Evolutionary conservation across 2,797 vertebrate genomes (phyloP).

Genomic region (Miichthys miiuy): DNA sequence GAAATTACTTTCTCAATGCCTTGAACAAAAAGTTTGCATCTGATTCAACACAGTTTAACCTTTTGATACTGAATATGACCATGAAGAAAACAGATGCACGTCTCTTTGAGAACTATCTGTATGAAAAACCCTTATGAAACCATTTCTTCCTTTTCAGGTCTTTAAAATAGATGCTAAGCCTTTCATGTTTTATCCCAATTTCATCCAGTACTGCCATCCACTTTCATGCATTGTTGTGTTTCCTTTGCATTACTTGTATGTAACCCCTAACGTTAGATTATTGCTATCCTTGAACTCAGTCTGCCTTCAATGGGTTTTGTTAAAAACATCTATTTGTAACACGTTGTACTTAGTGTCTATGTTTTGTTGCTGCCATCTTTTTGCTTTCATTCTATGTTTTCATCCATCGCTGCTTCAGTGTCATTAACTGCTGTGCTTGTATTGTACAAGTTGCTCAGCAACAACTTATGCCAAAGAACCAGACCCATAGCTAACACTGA

Average conservation of each 20-base stretch:
- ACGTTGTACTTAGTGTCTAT: constrained; percentile 22
- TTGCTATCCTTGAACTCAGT: constrained; percentile 64
- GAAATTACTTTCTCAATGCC: background rate
- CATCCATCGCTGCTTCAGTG: background rate
- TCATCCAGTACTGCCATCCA: constrained; percentile 9
- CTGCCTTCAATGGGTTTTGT: constrained; percentile 18
- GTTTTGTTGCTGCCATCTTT: constrained; percentile 17
- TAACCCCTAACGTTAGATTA: constrained; percentile 34
- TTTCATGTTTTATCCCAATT: constrained; percentile 37
- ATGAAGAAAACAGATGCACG: constrained; percentile 35
- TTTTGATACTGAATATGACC: constrained; percentile 50
- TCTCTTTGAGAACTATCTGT: constrained; percentile 27
- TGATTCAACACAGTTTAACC: constrained; percentile 35
- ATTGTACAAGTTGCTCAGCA: constrained; percentile 10
- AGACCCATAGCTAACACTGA: no score
- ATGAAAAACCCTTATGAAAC: constrained; percentile 30
- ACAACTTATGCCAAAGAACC: constrained; percentile 1
- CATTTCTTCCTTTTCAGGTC: constrained; percentile 35
- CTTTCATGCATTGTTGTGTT: constrained; percentile 24
- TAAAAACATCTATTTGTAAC: constrained; percentile 43
- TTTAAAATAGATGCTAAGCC: constrained; percentile 31
- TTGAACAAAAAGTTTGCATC: constrained; percentile 6
- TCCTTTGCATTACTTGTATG: constrained; percentile 34
- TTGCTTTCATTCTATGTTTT: constrained; percentile 22
- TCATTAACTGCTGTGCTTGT: constrained; percentile 9